A percentile compares a stretch with the other conserved stretches of the same genome.
Conservation (phyloP, 2,113 vertebrate species). For the Girardinichthys multiradiatus region DNA sequence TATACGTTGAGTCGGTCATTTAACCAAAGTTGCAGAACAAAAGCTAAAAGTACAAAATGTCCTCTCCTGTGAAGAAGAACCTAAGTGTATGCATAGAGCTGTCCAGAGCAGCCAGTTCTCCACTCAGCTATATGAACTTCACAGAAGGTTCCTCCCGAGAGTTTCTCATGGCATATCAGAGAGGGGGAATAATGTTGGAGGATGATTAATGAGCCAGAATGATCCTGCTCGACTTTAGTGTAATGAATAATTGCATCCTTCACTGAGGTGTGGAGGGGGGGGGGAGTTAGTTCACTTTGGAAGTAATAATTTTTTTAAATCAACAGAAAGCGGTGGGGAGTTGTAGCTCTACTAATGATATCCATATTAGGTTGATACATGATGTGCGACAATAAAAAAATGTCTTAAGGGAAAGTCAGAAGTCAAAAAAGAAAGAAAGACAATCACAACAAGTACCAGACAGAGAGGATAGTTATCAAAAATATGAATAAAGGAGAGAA, state of each 20-base stretch:
- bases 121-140: slow-evolving; percentile 43
- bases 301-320: slow-evolving; percentile 58
- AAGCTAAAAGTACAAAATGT: background rate
- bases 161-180: slow-evolving; percentile 46
- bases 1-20: background rate
- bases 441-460: background rate
- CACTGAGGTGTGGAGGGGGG: too few species aligned
- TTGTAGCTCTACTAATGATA: slow-evolving; percentile 20
- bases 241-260: slow-evolving; percentile 61
- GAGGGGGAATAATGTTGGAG: slow-evolving; percentile 41
- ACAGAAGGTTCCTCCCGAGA: slow-evolving; percentile 35
- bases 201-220: slow-evolving; percentile 56
- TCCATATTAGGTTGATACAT: slow-evolving; percentile 42
- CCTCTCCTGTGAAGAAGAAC: background rate
- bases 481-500: background rate
- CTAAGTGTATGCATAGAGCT: background rate
- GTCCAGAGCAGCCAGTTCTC: slow-evolving; percentile 30
- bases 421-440: background rate
- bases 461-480: too few species aligned
- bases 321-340: slow-evolving; percentile 51
- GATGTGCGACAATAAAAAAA: slow-evolving; percentile 18
- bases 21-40: background rate
- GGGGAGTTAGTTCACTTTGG: slow-evolving; percentile 43
- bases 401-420: background rate
- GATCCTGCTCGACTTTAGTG: slow-evolving; percentile 36